These are phyloP conservation scores for Pseudopipra pipra DNA, from an alignment of 2,113 vertebrate genomes.

Conservation along the genomic window DNA sequence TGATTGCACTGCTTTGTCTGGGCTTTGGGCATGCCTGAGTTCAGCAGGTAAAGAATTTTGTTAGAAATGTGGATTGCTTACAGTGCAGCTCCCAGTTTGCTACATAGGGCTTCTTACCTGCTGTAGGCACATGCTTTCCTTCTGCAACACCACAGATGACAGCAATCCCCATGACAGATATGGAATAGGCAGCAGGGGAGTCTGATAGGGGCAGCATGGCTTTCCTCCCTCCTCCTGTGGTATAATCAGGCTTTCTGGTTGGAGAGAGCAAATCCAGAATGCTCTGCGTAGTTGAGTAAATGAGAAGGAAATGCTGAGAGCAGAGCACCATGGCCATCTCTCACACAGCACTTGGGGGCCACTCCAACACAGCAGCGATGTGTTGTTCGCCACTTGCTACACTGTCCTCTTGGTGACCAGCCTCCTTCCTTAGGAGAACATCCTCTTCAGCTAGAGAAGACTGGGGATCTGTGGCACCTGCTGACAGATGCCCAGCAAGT, in stretches of 20 bases:
- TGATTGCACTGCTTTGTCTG: not conserved
- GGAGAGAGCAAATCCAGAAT: not conserved
- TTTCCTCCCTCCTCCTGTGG: not conserved
- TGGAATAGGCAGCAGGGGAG: not conserved
- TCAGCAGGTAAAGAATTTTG: not conserved
- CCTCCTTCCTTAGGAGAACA: not conserved
- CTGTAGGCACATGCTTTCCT: not conserved
- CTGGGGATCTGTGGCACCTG: not conserved
- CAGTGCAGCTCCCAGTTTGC: not conserved
- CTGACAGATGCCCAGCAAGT: not conserved
- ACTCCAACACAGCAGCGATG: not conserved
- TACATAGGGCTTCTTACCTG: not conserved
- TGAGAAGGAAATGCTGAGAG: not conserved
- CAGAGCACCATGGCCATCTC: not conserved
- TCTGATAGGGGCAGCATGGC: not conserved
- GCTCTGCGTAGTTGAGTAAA: not conserved
- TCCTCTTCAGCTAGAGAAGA: not conserved
- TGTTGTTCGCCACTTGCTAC: not conserved
- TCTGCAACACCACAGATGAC: not conserved
- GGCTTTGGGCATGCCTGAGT: not conserved
- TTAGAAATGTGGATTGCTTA: not conserved
- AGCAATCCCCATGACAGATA: not conserved
- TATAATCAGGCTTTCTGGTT: not conserved
- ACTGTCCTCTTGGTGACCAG: not conserved
- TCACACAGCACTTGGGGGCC: not conserved